A percentile compares a stretch with the other conserved stretches of the same genome.
phyloP scores from a whole-genome alignment of 92 coral and sea anemone species.

The Desmophyllum pertusum region DNA sequence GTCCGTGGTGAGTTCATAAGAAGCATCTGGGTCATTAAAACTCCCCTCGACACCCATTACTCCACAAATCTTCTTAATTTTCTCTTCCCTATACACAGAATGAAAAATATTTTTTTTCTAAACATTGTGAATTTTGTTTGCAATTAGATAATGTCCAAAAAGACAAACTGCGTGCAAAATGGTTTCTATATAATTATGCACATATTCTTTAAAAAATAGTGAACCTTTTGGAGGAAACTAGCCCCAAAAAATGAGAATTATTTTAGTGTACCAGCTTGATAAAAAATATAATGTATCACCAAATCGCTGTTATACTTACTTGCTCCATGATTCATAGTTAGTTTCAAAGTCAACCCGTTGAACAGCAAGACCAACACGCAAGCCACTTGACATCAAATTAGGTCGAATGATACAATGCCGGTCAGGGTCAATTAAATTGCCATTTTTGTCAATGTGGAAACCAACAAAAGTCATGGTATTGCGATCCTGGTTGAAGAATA shows the following conservation, averaged over 20 bases:
- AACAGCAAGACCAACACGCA: constrained; percentile 72
- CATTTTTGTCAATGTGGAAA: constrained; percentile 76
- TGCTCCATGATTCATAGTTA: constrained; percentile 72
- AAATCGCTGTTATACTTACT: constrained; percentile 45
- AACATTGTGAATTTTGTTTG: no score
- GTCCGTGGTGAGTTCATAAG: constrained; percentile 85
- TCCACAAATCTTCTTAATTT: constrained; percentile 74
- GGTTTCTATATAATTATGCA: no score
- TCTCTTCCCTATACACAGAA: constrained; percentile 49
- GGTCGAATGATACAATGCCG: constrained; percentile 50
- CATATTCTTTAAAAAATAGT: no score
- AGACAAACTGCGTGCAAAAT: not conserved
- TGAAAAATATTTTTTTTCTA: no score
- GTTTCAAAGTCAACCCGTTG: constrained; percentile 76
- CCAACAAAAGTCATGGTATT: constrained; percentile 88
- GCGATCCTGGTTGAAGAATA: constrained; percentile 90
- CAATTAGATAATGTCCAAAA: not conserved
- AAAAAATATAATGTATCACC: not conserved
- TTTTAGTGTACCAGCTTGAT: not conserved
- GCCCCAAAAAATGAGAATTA: not conserved
- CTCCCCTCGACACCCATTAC: constrained; percentile 87
- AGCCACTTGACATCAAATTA: constrained; percentile 68
- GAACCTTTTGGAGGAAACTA: no score
- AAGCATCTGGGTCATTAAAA: constrained; percentile 76
- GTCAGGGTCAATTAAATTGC: constrained; percentile 79